Evolutionary conservation across 2,888 invertebrate species (phyloP).

Genomic region (Diarsia rubi): DNA sequence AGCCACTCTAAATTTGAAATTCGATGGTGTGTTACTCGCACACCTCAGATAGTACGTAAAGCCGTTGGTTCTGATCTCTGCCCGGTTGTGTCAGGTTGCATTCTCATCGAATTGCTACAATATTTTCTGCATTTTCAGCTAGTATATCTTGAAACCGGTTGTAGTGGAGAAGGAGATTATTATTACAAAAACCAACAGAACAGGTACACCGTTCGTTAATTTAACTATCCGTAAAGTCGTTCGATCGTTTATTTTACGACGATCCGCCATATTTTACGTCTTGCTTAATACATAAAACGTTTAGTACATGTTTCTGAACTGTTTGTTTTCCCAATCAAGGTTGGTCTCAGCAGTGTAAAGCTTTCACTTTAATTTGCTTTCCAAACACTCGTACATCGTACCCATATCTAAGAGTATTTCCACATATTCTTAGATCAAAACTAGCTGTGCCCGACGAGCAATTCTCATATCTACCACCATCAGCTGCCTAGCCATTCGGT

Average conservation of each 20-base stretch:
- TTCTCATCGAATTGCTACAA: background rate
- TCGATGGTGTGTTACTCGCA: background rate
- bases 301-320: constrained; percentile 29
- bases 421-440: constrained; percentile 46
- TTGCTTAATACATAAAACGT: constrained; percentile 45
- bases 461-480: too few species aligned
- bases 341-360: constrained; percentile 31
- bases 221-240: constrained; percentile 33
- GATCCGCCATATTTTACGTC: constrained; percentile 43
- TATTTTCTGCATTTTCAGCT: background rate
- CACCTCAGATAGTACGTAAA: background rate
- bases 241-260: constrained; percentile 41
- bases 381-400: constrained; percentile 34
- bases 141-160: background rate
- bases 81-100: background rate
- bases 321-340: constrained; percentile 44
- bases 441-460: too few species aligned
- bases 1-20: background rate
- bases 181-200: background rate
- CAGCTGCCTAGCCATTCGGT: too few species aligned
- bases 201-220: constrained; percentile 16
- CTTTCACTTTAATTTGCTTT: constrained; percentile 27
- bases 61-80: background rate
- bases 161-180: background rate
- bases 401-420: constrained; percentile 12